These are phyloP conservation scores for Adelosebastes latens DNA, from an alignment of 2,797 vertebrate genomes.

Conservation along the genomic window DNA sequence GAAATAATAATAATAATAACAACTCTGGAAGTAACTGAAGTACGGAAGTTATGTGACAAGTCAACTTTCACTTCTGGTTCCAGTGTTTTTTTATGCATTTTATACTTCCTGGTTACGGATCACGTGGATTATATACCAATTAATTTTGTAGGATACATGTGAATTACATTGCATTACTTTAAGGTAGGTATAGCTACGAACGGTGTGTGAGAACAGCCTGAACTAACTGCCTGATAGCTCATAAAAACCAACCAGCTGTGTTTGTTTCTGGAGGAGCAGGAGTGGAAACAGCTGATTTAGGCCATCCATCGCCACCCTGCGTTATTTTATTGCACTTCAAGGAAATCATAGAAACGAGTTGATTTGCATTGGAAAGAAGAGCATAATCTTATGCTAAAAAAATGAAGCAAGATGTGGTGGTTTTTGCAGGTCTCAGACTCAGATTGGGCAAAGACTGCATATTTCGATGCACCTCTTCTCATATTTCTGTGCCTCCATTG, in stretches of 20 bases:
- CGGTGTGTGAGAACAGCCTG: too few species aligned
- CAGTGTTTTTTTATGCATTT: too few species aligned
- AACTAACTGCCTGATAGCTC: neutral
- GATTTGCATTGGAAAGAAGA: constrained; percentile 42
- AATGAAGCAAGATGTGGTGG: constrained; percentile 21
- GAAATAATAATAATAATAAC: too few species aligned
- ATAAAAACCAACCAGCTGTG: neutral
- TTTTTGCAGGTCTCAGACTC: constrained; percentile 49
- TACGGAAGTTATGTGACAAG: too few species aligned
- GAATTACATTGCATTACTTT: too few species aligned
- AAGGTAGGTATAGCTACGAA: too few species aligned
- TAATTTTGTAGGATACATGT: too few species aligned
- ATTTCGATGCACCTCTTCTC: constrained; percentile 45
- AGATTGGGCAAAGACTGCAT: constrained; percentile 25
- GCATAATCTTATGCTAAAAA: neutral
- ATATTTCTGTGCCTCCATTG: constrained; percentile 58
- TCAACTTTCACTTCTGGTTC: too few species aligned
- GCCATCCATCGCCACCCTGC: neutral
- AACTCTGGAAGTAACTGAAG: too few species aligned
- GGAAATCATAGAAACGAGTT: constrained; percentile 16
- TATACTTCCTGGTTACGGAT: too few species aligned
- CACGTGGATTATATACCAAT: too few species aligned
- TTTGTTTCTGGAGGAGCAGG: neutral
- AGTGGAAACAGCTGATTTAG: constrained; percentile 17
- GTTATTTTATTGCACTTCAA: constrained; percentile 12